A percentile compares a stretch with the other conserved stretches of the same genome.
These are phyloP conservation scores for Clarias laeviceps DNA, from an alignment of 2,797 vertebrate species.

Conservation along the genomic window DNA sequence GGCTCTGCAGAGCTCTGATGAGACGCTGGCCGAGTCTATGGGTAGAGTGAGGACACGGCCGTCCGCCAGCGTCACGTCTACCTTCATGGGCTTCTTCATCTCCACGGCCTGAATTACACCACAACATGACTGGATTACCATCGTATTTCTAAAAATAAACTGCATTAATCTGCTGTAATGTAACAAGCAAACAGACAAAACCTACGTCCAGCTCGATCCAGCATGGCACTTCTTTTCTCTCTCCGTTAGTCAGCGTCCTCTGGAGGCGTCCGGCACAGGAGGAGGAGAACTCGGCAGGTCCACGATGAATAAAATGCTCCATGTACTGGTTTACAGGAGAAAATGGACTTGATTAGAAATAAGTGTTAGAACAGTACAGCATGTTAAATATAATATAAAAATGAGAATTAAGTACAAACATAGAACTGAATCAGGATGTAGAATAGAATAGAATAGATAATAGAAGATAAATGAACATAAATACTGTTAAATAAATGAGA, in stretches of 20 bases:
- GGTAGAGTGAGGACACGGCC: slow-evolving; percentile 73
- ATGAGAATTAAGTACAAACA: background rate
- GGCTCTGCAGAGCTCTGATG: slow-evolving; percentile 82
- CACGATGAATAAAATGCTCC: slow-evolving; percentile 80
- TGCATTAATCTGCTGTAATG: background rate
- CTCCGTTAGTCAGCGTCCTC: slow-evolving; percentile 81
- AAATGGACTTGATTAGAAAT: slow-evolving; percentile 1
- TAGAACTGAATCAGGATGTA: background rate
- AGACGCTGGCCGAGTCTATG: slow-evolving; percentile 86
- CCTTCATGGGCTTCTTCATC: slow-evolving; percentile 76
- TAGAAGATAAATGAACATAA: background rate
- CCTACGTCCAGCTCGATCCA: slow-evolving; percentile 89
- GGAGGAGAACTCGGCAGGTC: slow-evolving; percentile 73
- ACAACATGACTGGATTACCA: background rate
- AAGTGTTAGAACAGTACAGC: background rate
- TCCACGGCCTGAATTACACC: slow-evolving; percentile 80
- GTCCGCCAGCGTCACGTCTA: slow-evolving; percentile 78
- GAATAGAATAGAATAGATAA: background rate
- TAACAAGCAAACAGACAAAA: background rate
- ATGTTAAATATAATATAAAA: background rate
- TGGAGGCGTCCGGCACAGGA: slow-evolving; percentile 83
- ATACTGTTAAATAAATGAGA: background rate
- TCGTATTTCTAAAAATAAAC: slow-evolving; percentile 2
- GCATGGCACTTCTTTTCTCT: slow-evolving; percentile 85
- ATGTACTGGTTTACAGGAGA: slow-evolving; percentile 75